Base-by-base conservation (phyloP, 2,888 invertebrate genomes). In the Hirtodrosophila cameraria region DNA sequence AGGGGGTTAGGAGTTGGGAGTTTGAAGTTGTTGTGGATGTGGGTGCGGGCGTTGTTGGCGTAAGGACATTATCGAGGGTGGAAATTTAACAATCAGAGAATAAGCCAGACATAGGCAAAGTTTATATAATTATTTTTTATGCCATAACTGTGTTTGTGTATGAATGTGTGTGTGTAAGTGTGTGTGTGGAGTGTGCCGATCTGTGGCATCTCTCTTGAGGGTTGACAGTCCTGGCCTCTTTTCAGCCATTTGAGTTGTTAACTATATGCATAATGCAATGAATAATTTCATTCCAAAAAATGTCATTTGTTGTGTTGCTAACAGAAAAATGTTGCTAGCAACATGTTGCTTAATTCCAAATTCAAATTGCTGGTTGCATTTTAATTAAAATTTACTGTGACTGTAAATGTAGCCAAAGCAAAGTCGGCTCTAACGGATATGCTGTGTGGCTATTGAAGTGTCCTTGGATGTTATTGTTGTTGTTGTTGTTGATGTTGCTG, bases 81-180 rank as follows among this genome's bases (percentile, higher is more conserved):
- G 85, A 72, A 76, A 83, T 45, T 53, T 68, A 67, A 55, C 71
- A 83, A 73, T 80, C 64, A 61, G 60, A 67, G 75, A 75, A 71
- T 39, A 58, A n/a, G 79, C 65, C 76, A 82, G 82, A 67, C 75
- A 68, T 62, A 62, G 58, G 59, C 77, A 75, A 75, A 80, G 80
- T 79, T 85, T 72, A 79, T 85, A 60, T 85, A 87, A 87, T 87
- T 85, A 87, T 87, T 80, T 87, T n/a, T 67, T 76, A 72, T 80
- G 72, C 80, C 76, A 73, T 75, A 78, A 59, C 62, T 58, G 60
- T 46, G 52, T 50, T 39, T 48, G 55, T 38, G 46, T 58, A 62
- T 23, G 35, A 23, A 50, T 28, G 36, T 35, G 25, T 46, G 30
- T 15, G 36, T 33, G 15, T 35, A 36, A 43, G 16, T 23, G 53